Base-by-base conservation (phyloP, 2,888 invertebrate genomes). In the Idaea straminata region DNA sequence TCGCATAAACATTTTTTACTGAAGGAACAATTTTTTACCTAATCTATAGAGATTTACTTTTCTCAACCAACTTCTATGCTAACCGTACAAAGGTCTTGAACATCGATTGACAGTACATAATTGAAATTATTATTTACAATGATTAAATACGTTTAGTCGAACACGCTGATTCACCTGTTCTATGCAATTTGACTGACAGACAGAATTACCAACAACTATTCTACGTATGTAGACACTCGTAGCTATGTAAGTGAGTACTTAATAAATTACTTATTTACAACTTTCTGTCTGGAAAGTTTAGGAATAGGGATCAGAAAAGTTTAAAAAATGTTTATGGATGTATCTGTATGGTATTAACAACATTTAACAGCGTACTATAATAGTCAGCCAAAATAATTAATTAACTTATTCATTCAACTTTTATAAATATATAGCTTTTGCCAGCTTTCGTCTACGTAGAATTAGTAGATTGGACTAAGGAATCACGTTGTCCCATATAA, bases 81-180 rank as follows among this genome's bases (percentile, higher is more conserved):
- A 67, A 79, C 83, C 15, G 67, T 84, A 77, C 77, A 34, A 35
- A 67, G 77, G 80, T 81, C 84, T 84, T 81, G 76, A 76, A 74
- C 73, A 70, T 66, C 71, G 78, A 83, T 84, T 85, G 88, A 85
- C 88, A 87, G 85, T 83, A 83, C 81, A 82, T 88, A 88, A 89
- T 88, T 88, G 87, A 87, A 88, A 86, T 83, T 85, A 86, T 86
- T 87, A 89, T 89, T 88, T 87, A 88, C 84, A 80, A 76, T 85
- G 82, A 84, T 85, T 84, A 81, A 83, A 86, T 84, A 81, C 82
- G 71, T 68, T 64, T 57, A 35, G 35, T 61, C 35, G 47, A 25
- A 35, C 62, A 63, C 61, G 61, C 64, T 62, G 61, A 69, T 66
- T 65, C 67, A 65, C 68, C 57, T 61, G 64, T 63, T 66, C 66